Base-by-base conservation (phyloP, 2,797 vertebrate species). In the Toxotes lorentzi region DNA sequence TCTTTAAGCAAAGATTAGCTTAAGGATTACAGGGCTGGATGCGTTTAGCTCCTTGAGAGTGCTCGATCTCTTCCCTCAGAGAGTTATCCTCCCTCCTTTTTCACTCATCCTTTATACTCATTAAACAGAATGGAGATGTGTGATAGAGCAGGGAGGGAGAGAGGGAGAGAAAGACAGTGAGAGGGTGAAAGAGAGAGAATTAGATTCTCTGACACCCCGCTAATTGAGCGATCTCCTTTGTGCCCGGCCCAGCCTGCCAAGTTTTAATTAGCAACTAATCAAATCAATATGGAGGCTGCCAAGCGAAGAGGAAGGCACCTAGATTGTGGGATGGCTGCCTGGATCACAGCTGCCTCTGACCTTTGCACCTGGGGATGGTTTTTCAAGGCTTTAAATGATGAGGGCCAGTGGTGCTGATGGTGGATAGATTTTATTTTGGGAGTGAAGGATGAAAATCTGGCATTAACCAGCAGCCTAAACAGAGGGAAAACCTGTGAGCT, bases 181-280 rank as follows among this genome's bases (percentile, higher is more conserved):
- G 94, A 89, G 95, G 95, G 96, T 93, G 88, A 96, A 95, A 94
- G 93, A 94, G 96, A 92, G 95, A 96, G 88, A 97, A 98, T 97
- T 96, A 97, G 94, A 96, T 95, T 96, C 95, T 93, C 95, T 96
- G 96, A 97, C 97, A 97, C 96, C 95, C 94, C 83, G 92, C 95
- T 98, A 99, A 99, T 97, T 97, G 96, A 98, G 96, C 93, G 93
- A 86, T 98, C 95, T 96, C 94, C 96, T 95, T 92, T 92, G 91
- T 91, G 95, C 93, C 92, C 92, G 93, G 94, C 94, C 95, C 95
- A 95, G 95, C 93, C 95, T 94, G 95, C 94, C 95, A 92, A 91
- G 90, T 96, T 96, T 97, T 97, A 97, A 99, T 98, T 98, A 97
- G 95, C 94, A 94, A 94, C 96, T 98, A 98, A 97, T 97, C 97